Conservation (phyloP, 2,113 vertebrate species). For the Salminus brasiliensis region DNA sequence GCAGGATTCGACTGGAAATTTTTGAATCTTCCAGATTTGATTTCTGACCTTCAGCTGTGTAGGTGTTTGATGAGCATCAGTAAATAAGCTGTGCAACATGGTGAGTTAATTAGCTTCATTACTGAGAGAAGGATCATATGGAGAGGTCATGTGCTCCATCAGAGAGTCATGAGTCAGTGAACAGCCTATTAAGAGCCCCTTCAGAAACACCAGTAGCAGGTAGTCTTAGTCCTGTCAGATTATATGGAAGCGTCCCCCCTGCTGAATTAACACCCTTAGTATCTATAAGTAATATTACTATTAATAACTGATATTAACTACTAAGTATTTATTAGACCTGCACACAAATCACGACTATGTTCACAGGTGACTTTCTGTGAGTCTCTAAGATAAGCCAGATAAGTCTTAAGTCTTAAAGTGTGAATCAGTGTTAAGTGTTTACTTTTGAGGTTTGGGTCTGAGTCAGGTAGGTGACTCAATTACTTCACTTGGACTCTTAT, state of each 20-base stretch:
- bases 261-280: too few species aligned
- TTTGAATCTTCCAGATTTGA: neutral
- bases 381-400: too few species aligned
- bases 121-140: neutral
- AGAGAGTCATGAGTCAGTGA: slow-evolving; percentile 1
- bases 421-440: too few species aligned
- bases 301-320: too few species aligned
- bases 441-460: too few species aligned
- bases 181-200: neutral
- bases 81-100: neutral
- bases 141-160: neutral
- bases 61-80: neutral
- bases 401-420: too few species aligned
- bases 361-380: too few species aligned
- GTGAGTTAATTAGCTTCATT: slow-evolving; percentile 6
- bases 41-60: neutral
- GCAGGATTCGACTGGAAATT: neutral
- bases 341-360: too few species aligned
- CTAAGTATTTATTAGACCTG: too few species aligned
- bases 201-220: neutral
- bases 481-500: too few species aligned
- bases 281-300: too few species aligned
- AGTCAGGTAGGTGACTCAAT: too few species aligned
- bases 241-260: neutral
- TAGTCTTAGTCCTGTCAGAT: neutral